These are phyloP conservation scores for Crossaster papposus DNA, from an alignment of 53 echinoderm and acorn worm species.

Conservation along the genomic window DNA sequence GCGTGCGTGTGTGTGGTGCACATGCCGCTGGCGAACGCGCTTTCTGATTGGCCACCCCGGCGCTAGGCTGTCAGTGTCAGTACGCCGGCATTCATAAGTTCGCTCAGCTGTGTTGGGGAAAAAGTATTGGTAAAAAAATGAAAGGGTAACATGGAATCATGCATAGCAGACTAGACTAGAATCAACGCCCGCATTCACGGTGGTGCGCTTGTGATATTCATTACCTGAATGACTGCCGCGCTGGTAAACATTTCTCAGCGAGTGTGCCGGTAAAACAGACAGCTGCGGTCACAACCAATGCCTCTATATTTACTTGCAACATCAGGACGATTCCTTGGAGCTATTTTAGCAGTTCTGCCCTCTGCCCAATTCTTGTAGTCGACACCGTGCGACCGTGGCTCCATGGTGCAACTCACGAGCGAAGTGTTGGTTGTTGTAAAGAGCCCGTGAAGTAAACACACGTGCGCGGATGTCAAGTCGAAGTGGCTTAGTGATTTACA, in stretches of 20 bases:
- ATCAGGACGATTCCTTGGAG: neutral
- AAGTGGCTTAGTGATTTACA: slow-evolving; percentile 29
- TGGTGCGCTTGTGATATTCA: neutral
- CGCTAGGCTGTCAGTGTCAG: slow-evolving; percentile 44
- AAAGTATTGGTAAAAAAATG: slow-evolving; percentile 22
- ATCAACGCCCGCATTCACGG: neutral
- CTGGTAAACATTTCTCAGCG: neutral
- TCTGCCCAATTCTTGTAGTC: neutral
- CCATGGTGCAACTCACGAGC: neutral
- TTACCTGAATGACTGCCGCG: neutral
- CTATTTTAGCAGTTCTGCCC: neutral
- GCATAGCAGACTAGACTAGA: neutral
- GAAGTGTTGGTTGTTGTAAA: neutral
- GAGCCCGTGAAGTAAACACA: slow-evolving; percentile 24
- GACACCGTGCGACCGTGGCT: no score
- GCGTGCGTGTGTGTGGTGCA: neutral
- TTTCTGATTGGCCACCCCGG: slow-evolving; percentile 2
- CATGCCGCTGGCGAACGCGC: neutral
- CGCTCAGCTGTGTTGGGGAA: slow-evolving; percentile 35
- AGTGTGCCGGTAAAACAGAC: neutral
- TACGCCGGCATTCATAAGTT: slow-evolving; percentile 52
- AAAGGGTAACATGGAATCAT: slow-evolving; percentile 4
- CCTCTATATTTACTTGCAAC: neutral
- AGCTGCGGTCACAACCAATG: neutral
- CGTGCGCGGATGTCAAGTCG: neutral